Percentiles rank a stretch among this genome's conserved stretches.
These are phyloP conservation scores for Eulemur macaco DNA, from an alignment of 2,113 vertebrate species.

Conservation along the genomic window DNA sequence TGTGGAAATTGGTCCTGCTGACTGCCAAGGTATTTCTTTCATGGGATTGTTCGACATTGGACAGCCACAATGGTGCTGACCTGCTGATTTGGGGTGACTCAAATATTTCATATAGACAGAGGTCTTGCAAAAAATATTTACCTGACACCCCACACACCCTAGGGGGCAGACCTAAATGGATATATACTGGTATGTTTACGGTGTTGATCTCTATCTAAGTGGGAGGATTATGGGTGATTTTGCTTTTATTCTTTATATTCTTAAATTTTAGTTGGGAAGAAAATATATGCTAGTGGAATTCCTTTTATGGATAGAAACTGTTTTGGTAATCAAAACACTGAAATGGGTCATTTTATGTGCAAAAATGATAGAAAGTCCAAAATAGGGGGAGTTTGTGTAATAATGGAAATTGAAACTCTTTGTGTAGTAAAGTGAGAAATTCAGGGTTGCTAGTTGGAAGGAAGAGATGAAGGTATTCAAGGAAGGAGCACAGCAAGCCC, in stretches of 20 bases:
- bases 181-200: neutral
- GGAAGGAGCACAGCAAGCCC: neutral
- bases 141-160: neutral
- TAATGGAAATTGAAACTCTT: neutral
- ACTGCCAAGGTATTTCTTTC: neutral
- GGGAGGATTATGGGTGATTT: neutral
- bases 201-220: neutral
- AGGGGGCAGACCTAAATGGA: neutral
- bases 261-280: neutral
- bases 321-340: neutral
- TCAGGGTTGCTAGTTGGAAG: neutral
- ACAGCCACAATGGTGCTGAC: neutral
- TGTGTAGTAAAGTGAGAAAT: neutral
- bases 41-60: neutral
- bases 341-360: neutral
- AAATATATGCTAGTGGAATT: neutral
- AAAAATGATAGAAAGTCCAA: neutral
- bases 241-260: neutral
- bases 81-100: neutral
- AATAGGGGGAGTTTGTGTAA: neutral
- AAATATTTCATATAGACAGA: neutral
- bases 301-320: neutral
- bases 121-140: neutral
- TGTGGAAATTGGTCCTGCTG: neutral
- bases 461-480: neutral